These are phyloP conservation scores for Ceratina australensis DNA, from an alignment of 1,140 invertebrate genomes.

Conservation along the genomic window DNA sequence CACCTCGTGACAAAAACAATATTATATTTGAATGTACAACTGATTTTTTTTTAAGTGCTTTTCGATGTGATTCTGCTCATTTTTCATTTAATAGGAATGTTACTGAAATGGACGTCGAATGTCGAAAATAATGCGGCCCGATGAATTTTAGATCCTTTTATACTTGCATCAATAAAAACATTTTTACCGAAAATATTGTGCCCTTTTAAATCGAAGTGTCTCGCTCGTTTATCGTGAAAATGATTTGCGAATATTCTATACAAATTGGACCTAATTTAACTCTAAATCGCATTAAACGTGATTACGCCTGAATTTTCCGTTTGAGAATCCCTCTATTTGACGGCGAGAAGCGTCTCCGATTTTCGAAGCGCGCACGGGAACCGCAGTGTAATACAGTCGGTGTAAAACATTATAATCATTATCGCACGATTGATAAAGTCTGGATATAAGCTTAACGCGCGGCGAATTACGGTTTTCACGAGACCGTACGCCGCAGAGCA, in stretches of 20 bases:
- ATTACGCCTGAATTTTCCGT: no score
- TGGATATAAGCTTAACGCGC: constrained; percentile 23
- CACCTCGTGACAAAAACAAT: constrained; percentile 5
- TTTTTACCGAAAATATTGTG: constrained; percentile 9
- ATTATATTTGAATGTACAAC: constrained; percentile 19
- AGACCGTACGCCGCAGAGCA: neutral
- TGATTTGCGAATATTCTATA: no score
- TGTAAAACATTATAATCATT: constrained; percentile 50
- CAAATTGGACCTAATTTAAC: no score
- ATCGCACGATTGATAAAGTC: constrained; percentile 43
- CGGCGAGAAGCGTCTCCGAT: no score
- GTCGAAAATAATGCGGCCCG: no score
- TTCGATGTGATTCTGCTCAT: neutral
- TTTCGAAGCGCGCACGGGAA: neutral
- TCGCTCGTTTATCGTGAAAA: no score
- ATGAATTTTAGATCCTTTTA: neutral
- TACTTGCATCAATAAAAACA: neutral
- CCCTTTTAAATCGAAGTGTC: no score
- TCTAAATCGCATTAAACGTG: no score
- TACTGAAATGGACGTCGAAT: neutral
- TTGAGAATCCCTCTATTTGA: no score
- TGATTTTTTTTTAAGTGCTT: constrained; percentile 24
- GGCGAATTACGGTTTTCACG: constrained; percentile 39
- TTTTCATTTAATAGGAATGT: neutral
- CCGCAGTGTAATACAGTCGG: constrained; percentile 31